Conservation (phyloP, 2,888 invertebrate genomes). For the Osmoderma eremita region DNA sequence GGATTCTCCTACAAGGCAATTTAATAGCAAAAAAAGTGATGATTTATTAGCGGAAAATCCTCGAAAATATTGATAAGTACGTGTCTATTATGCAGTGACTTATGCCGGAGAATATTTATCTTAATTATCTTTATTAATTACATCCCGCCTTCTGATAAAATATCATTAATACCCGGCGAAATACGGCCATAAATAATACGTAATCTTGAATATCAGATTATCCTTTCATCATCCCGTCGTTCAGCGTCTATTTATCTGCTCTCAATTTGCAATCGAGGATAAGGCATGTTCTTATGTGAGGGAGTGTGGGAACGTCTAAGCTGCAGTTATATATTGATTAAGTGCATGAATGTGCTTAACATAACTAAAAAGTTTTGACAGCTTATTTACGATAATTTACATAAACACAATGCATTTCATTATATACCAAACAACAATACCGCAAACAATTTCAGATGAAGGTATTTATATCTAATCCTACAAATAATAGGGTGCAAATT, state of each 20-base stretch:
- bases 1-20: too few relatives aligned
- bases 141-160: constrained; percentile 18
- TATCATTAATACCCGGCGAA: constrained; percentile 19
- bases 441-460: too few relatives aligned
- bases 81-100: not conserved
- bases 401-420: too few relatives aligned
- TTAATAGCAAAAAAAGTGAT: too few relatives aligned
- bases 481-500: too few relatives aligned
- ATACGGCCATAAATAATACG: constrained; percentile 18
- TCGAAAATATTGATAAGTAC: too few relatives aligned
- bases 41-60: too few relatives aligned
- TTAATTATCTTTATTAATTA: constrained; percentile 31
- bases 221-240: constrained; percentile 28
- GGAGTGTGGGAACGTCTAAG: not conserved
- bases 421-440: too few relatives aligned
- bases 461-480: too few relatives aligned
- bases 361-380: not conserved
- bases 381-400: too few relatives aligned
- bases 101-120: constrained; percentile 8
- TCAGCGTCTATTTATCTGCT: constrained; percentile 21
- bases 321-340: not conserved
- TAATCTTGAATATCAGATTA: constrained; percentile 30
- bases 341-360: not conserved
- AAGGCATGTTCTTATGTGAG: not conserved
- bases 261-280: constrained; percentile 18